These are phyloP conservation scores for Acropternis orthonyx DNA, from an alignment of 2,797 vertebrate species.

Conservation along the genomic window DNA sequence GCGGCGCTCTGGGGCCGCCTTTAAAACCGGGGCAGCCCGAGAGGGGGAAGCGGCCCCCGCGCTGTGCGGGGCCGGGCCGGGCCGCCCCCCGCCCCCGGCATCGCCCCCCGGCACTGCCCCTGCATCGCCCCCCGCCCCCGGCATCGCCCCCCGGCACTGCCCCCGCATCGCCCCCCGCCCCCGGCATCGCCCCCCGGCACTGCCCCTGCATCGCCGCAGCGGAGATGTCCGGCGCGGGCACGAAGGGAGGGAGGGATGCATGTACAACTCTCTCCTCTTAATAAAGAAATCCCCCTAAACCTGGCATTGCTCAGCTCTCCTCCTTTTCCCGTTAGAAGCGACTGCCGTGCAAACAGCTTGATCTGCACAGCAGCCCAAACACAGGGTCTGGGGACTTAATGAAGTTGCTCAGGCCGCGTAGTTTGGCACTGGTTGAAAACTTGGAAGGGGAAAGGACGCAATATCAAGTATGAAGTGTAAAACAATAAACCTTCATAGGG, in stretches of 20 bases:
- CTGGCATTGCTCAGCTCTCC: not conserved
- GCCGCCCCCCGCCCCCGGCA: not conserved
- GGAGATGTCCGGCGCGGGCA: too few relatives aligned
- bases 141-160: too few relatives aligned
- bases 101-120: not conserved
- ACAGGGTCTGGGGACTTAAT: fast-evolving
- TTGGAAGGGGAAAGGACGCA: not conserved
- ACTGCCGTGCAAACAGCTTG: fast-evolving
- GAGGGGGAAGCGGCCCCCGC: not conserved
- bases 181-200: too few relatives aligned
- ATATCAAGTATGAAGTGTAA: not conserved
- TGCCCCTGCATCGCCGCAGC: not conserved
- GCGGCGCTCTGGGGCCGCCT: not conserved
- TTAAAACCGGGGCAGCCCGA: not conserved
- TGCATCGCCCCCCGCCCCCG: not conserved
- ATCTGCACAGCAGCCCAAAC: not conserved
- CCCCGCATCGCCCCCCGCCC: too few relatives aligned
- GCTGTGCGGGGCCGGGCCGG: not conserved
- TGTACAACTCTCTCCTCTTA: fast-evolving
- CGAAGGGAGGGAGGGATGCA: too few relatives aligned
- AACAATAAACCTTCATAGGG: not conserved
- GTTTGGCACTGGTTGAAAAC: not conserved
- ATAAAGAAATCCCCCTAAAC: fast-evolving
- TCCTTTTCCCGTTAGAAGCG: not conserved
- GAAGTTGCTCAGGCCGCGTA: fast-evolving